These are phyloP conservation scores for Lepetodrilus schrolli DNA, from an alignment of 2,888 invertebrate species.

Conservation along the genomic window DNA sequence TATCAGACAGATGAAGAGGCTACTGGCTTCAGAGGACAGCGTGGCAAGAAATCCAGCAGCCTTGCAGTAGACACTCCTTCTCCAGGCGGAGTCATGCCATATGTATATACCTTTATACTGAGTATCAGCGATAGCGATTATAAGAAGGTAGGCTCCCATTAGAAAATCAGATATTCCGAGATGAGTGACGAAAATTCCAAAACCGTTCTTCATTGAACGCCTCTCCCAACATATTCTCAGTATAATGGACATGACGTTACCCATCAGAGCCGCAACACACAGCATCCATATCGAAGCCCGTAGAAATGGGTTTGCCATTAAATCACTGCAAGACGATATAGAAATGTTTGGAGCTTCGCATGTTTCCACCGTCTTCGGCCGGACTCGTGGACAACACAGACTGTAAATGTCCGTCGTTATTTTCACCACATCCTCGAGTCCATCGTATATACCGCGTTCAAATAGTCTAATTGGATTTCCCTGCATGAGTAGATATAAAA, in stretches of 20 bases:
- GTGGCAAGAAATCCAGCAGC: constrained; percentile 48
- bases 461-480: neutral
- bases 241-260: constrained; percentile 40
- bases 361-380: neutral
- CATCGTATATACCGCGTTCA: neutral
- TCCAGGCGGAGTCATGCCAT: constrained; percentile 49
- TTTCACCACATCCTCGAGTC: neutral
- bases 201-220: constrained; percentile 40
- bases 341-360: constrained; percentile 39
- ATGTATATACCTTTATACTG: constrained; percentile 48
- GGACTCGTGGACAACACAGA: constrained; percentile 31
- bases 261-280: constrained; percentile 40
- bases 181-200: constrained; percentile 43
- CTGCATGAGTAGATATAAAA: neutral
- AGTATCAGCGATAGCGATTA: constrained; percentile 48
- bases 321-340: constrained; percentile 48
- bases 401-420: constrained; percentile 24
- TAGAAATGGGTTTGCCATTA: constrained; percentile 42
- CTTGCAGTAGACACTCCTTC: constrained; percentile 44
- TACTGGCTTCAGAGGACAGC: constrained; percentile 80
- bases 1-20: constrained; percentile 79
- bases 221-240: constrained; percentile 48
- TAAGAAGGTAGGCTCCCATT: constrained; percentile 52
- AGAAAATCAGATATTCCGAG: constrained; percentile 48
- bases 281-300: constrained; percentile 43